Conservation (phyloP, 1,140 invertebrate genomes). For the Stratiolaelaps scimitus region DNA sequence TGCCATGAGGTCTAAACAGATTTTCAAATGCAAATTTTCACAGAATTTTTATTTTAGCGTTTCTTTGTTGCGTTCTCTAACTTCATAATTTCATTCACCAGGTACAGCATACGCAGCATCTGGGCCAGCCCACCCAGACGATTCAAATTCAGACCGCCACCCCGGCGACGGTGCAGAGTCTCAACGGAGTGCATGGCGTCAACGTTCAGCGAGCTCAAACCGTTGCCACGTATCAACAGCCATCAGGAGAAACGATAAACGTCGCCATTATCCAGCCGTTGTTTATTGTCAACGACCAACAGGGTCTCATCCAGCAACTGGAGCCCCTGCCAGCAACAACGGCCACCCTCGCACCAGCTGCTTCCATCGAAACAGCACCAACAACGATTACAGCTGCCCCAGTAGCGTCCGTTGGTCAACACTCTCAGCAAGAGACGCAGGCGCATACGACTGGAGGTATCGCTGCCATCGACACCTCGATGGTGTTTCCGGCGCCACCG, state of each 20-base stretch:
- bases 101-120: too few species aligned
- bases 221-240: constrained; percentile 5
- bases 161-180: too few species aligned
- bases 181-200: background rate
- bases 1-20: too few species aligned
- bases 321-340: background rate
- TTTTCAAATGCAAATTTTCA: too few species aligned
- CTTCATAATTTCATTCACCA: too few species aligned
- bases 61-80: too few species aligned
- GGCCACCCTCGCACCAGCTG: too few species aligned
- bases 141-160: constrained; percentile 1
- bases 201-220: constrained; percentile 13
- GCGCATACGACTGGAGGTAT: background rate
- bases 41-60: too few species aligned
- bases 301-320: background rate
- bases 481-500: background rate
- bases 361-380: too few species aligned
- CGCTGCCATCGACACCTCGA: background rate
- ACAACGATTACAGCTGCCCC: too few species aligned
- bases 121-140: background rate
- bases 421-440: background rate
- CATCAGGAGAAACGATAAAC: constrained; percentile 21
- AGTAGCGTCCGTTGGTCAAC: background rate
- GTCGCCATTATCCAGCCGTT: constrained; percentile 12
- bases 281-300: constrained; percentile 7